Percentiles rank a stretch among this genome's conserved stretches.
phyloP scores from a whole-genome alignment of 2,113 vertebrate genomes.

The Entelurus aequoreus region DNA sequence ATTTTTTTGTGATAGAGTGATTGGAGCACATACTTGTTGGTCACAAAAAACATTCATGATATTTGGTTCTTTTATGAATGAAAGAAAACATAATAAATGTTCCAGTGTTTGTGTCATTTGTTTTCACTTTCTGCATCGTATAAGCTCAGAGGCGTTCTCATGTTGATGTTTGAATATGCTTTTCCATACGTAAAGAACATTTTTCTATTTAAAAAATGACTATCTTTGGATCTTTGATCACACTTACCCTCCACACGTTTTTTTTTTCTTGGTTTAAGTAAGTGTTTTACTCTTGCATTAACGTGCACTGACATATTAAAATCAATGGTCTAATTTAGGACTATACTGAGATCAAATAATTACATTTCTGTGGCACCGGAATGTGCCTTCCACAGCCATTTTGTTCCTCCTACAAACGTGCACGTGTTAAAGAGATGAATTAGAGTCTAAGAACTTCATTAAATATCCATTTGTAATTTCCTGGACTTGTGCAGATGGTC shows the following conservation, averaged over 20 bases:
- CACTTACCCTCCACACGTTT: conserved; percentile 7
- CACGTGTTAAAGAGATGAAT: conserved; percentile 40
- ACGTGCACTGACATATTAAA: conserved; percentile 12
- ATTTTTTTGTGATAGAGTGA: no score
- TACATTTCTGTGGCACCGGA: conserved; percentile 26
- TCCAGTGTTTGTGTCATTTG: no score
- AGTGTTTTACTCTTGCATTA: conserved; percentile 10
- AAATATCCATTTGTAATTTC: conserved; percentile 63
- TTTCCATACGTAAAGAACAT: no score
- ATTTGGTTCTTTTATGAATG: no score
- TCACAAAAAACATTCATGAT: no score
- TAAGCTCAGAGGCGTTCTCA: neutral
- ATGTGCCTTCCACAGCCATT: conserved; percentile 22
- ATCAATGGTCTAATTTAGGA: conserved; percentile 35
- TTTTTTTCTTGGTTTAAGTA: neutral
- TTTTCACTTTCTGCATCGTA: neutral
- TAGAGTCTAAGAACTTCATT: conserved; percentile 50
- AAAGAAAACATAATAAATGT: no score
- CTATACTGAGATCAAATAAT: neutral
- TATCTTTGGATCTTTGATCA: conserved; percentile 20
- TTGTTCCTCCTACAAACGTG: conserved; percentile 31
- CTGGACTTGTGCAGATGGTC: conserved; percentile 41
- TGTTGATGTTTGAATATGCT: neutral
- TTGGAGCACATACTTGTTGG: no score
- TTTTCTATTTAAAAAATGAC: neutral